Percentiles rank a stretch among this genome's conserved stretches.
These are phyloP conservation scores for Paradoxurus hermaphroditus DNA, from an alignment of 2,113 vertebrate species.

Conservation along the genomic window DNA sequence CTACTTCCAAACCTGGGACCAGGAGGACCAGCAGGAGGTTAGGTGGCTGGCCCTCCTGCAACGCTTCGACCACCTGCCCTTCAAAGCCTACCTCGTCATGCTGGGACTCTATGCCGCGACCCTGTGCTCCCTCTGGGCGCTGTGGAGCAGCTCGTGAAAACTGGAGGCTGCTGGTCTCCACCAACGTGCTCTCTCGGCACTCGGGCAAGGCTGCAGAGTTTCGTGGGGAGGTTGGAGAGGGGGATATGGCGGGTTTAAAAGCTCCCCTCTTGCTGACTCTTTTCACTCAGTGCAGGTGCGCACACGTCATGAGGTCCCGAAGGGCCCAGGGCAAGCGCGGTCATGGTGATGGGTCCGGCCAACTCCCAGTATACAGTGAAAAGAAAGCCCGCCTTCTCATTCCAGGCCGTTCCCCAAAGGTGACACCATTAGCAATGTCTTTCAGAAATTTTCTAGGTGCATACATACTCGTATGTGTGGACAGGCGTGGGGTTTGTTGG, in stretches of 20 bases:
- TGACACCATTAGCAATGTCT: neutral
- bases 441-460: neutral
- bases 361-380: neutral
- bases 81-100: conserved; percentile 85
- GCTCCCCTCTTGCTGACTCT: neutral
- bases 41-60: conserved; percentile 87
- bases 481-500: neutral
- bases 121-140: conserved; percentile 86
- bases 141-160: conserved; percentile 82
- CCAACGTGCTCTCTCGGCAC: neutral
- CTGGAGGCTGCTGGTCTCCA: neutral
- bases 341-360: neutral
- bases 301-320: neutral
- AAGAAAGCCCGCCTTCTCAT: neutral
- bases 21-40: conserved; percentile 69
- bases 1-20: conserved; percentile 81
- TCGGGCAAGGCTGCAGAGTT: neutral
- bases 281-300: neutral
- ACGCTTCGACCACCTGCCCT: conserved; percentile 86
- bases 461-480: neutral
- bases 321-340: neutral
- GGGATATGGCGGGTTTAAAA: neutral
- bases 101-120: conserved; percentile 83
- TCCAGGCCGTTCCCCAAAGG: neutral
- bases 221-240: neutral